These are phyloP conservation scores for Goniozus legneri DNA, from an alignment of 1,140 invertebrate species.

Conservation along the genomic window DNA sequence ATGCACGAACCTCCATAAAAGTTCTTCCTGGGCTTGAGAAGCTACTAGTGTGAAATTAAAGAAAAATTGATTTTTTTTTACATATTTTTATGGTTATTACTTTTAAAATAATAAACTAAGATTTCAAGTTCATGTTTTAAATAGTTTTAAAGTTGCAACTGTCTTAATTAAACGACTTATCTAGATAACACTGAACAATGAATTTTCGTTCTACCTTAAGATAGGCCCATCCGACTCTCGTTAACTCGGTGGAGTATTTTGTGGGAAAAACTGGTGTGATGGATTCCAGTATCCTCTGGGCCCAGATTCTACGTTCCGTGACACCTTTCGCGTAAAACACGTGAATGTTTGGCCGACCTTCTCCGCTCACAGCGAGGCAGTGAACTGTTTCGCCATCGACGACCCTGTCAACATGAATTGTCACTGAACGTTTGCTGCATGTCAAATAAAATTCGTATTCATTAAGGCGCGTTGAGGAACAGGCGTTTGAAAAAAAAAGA, in stretches of 20 bases:
- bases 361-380: conserved; percentile 58
- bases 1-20: no score
- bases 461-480: no score
- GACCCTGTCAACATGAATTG: conserved; percentile 36
- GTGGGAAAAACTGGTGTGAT: conserved; percentile 60
- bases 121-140: no score
- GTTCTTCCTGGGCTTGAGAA: no score
- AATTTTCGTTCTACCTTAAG: conserved; percentile 56
- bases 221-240: conserved; percentile 65
- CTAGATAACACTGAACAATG: neutral
- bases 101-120: no score
- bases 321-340: conserved; percentile 57
- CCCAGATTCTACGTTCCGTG: conserved; percentile 62
- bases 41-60: no score
- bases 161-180: neutral
- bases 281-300: conserved; percentile 65
- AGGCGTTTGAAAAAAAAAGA: neutral
- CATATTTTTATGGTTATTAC: no score
- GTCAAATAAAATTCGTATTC: no score
- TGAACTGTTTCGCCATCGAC: conserved; percentile 57
- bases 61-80: no score
- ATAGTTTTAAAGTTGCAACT: no score
- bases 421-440: no score
- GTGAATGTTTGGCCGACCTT: conserved; percentile 50
- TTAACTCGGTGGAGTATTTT: conserved; percentile 60